phyloP scores from a whole-genome alignment of 2,113 vertebrate species.

The Nothobranchius furzeri region DNA sequence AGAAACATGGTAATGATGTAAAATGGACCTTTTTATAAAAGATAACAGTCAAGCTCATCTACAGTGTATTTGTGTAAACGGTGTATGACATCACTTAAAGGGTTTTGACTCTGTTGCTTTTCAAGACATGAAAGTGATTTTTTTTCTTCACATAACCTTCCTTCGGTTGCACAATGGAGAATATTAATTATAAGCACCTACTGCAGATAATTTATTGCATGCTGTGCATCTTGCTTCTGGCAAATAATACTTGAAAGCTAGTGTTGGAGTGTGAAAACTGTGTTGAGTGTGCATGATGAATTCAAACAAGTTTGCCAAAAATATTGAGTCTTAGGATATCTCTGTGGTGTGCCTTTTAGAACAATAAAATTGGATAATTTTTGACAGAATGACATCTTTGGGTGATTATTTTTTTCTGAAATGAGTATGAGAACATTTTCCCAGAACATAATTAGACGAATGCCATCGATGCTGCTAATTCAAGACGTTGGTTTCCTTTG shows the following conservation, averaged over 20 bases:
- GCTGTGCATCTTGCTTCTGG: conserved; percentile 45
- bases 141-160: conserved; percentile 34
- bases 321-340: background rate
- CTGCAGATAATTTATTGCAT: conserved; percentile 49
- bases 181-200: conserved; percentile 57
- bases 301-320: conserved; percentile 11
- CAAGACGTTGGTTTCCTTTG: conserved; percentile 11
- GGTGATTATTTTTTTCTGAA: too few species aligned
- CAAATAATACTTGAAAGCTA: conserved; percentile 41
- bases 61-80: background rate
- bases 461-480: background rate
- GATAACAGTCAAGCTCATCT: conserved; percentile 11
- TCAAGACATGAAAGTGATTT: conserved; percentile 5
- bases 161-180: conserved; percentile 49
- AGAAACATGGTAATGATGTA: too few species aligned
- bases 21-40: background rate
- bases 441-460: too few species aligned
- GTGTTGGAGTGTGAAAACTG: conserved; percentile 6
- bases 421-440: too few species aligned
- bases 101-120: too few species aligned
- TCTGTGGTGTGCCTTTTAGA: background rate
- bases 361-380: background rate
- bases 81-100: background rate
- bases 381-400: background rate
- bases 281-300: background rate